Percentiles rank a stretch among this genome's conserved stretches.
These are phyloP conservation scores for Neoitamus cyanurus DNA, from an alignment of 2,888 invertebrate genomes.

Conservation along the genomic window DNA sequence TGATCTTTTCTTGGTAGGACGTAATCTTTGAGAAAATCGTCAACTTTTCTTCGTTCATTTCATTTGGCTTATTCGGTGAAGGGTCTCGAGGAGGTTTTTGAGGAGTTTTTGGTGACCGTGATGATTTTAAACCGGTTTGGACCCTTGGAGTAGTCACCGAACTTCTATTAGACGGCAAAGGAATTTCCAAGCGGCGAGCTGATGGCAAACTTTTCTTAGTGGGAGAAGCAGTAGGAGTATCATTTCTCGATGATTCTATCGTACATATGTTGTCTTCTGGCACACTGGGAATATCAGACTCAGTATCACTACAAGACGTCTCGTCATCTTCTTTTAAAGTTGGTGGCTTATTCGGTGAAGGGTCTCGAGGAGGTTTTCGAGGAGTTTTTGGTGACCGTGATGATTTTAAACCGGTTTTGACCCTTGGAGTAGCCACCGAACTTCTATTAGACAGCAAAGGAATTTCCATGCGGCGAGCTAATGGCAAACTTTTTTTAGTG, in stretches of 20 bases:
- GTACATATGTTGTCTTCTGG: too few species aligned
- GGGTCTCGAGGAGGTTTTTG: neutral
- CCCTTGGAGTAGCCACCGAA: too few species aligned
- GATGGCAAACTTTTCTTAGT: neutral
- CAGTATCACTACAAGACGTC: too few species aligned
- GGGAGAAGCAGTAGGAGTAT: neutral
- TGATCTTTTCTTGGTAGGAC: slow-evolving; percentile 60
- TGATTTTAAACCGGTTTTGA: too few species aligned
- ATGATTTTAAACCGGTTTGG: too few species aligned
- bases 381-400: neutral
- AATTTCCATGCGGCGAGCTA: neutral
- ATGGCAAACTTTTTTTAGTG: neutral
- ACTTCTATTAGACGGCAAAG: neutral
- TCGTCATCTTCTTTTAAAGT: too few species aligned
- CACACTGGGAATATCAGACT: too few species aligned
- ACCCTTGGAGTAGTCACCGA: too few species aligned
- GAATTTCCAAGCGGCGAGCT: neutral
- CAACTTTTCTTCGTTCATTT: slow-evolving; percentile 55
- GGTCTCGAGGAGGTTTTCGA: too few species aligned
- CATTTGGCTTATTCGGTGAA: neutral
- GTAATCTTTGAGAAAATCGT: slow-evolving; percentile 60
- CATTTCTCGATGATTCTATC: too few species aligned
- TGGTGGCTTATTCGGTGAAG: neutral
- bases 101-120: neutral
- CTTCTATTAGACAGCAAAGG: neutral